phyloP scores from a whole-genome alignment of 2,797 vertebrate species.

The Enteromius argenteus region DNA sequence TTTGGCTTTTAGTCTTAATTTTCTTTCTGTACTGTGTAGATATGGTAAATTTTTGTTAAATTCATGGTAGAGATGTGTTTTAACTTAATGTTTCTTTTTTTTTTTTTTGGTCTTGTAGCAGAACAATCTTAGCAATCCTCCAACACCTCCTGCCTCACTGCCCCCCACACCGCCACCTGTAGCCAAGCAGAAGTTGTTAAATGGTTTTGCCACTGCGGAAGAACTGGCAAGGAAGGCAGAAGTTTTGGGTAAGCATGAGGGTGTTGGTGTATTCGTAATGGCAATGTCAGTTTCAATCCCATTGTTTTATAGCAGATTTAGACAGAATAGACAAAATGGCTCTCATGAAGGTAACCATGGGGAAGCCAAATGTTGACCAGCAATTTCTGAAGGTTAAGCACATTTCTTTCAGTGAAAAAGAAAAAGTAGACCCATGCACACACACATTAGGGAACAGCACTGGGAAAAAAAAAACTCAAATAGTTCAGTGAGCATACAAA shows the following conservation, averaged over 20 bases:
- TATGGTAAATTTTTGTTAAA: neutral
- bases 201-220: constrained; percentile 92
- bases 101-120: constrained; percentile 75
- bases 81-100: neutral
- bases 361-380: neutral
- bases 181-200: constrained; percentile 91
- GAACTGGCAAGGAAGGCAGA: constrained; percentile 87
- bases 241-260: constrained; percentile 81
- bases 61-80: neutral
- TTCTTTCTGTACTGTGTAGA: neutral
- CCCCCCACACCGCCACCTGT: constrained; percentile 95
- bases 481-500: neutral
- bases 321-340: neutral
- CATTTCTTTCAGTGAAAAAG: neutral
- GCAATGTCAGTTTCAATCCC: neutral
- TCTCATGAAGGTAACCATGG: neutral
- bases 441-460: neutral
- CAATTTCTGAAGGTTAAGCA: neutral
- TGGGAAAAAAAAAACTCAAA: neutral
- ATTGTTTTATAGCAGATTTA: neutral
- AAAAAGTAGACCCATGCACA: neutral
- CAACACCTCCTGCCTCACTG: constrained; percentile 95
- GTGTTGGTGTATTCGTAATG: constrained; percentile 65
- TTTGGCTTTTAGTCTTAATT: constrained; percentile 59
- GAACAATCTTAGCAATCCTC: constrained; percentile 97